Percentiles rank a stretch among this genome's conserved stretches.
Evolutionary conservation across 2,888 invertebrate genomes (phyloP).

Genomic region (Dasypolia templi): DNA sequence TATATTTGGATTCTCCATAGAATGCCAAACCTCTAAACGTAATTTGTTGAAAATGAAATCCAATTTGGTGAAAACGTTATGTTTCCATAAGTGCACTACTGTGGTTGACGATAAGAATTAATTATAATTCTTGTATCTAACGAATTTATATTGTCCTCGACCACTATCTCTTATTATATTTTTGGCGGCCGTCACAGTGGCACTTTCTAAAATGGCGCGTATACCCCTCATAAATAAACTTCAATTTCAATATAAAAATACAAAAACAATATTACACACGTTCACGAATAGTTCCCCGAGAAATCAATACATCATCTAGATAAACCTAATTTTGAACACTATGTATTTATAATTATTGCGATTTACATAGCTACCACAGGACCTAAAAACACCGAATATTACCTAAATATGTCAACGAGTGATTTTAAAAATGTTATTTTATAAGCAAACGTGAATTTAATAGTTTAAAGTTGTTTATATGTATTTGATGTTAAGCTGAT

Average conservation of each 20-base stretch:
- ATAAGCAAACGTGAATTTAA: slow-evolving; percentile 67
- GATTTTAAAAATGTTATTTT: slow-evolving; percentile 58
- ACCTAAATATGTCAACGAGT: slow-evolving; percentile 63
- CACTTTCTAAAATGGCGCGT: slow-evolving; percentile 60
- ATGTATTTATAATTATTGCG: slow-evolving; percentile 67
- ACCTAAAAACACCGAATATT: slow-evolving; percentile 64
- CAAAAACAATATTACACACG: slow-evolving; percentile 51
- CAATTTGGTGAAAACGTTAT: slow-evolving; percentile 1
- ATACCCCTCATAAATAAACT: slow-evolving; percentile 55
- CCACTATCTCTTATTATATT: slow-evolving; percentile 13
- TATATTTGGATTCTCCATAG: slow-evolving; percentile 7
- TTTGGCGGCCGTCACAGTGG: slow-evolving; percentile 49
- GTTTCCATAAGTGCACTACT: slow-evolving; percentile 20
- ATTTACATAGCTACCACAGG: slow-evolving; percentile 68
- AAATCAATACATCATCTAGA: slow-evolving; percentile 58
- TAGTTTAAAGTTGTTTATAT: slow-evolving; percentile 45
- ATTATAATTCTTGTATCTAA: neutral
- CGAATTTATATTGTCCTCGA: neutral
- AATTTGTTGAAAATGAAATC: slow-evolving; percentile 5
- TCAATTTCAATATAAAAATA: slow-evolving; percentile 63
- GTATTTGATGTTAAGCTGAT: slow-evolving; percentile 54
- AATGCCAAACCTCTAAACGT: slow-evolving; percentile 11
- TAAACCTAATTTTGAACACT: slow-evolving; percentile 71
- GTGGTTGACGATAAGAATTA: slow-evolving; percentile 22
- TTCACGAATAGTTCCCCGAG: slow-evolving; percentile 33